A percentile compares a stretch with the other conserved stretches of the same genome.
phyloP scores from a whole-genome alignment of 2,113 vertebrate species.

The Vulpes lagopus region DNA sequence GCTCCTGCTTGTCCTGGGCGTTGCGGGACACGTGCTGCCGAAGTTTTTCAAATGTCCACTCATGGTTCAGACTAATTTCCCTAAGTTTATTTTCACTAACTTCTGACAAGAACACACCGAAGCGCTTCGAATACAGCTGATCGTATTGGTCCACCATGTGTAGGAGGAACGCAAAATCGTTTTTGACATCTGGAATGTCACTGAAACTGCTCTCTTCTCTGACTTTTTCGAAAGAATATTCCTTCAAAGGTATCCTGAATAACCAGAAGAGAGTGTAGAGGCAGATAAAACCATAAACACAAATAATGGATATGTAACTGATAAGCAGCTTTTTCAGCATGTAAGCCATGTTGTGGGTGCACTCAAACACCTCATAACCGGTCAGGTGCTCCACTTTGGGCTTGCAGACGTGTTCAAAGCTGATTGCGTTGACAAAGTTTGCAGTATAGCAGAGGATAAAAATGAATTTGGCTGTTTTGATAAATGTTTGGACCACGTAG shows the following conservation, averaged over 20 bases:
- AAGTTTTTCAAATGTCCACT: slow-evolving; percentile 98
- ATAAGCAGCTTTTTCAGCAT: slow-evolving; percentile 98
- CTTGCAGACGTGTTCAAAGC: slow-evolving; percentile 94
- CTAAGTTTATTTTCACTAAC: slow-evolving; percentile 98
- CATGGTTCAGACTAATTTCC: slow-evolving; percentile 97
- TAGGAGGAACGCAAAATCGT: slow-evolving; percentile 98
- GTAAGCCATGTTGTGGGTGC: slow-evolving; percentile 99
- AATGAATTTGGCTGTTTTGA: slow-evolving; percentile 98
- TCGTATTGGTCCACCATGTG: slow-evolving; percentile 99
- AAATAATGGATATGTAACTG: slow-evolving; percentile 98
- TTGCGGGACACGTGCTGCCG: slow-evolving; percentile 96
- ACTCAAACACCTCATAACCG: slow-evolving; percentile 95
- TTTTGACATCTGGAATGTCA: slow-evolving; percentile 98
- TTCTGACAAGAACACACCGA: slow-evolving; percentile 97
- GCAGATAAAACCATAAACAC: slow-evolving; percentile 96
- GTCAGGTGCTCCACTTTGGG: slow-evolving; percentile 96
- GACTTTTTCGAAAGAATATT: slow-evolving; percentile 99
- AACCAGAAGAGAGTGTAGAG: slow-evolving; percentile 98
- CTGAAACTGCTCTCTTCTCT: slow-evolving; percentile 99
- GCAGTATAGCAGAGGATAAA: slow-evolving; percentile 97
- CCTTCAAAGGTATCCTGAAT: slow-evolving; percentile 96
- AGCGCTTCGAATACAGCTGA: slow-evolving; percentile 97
- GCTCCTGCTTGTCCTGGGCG: slow-evolving; percentile 94
- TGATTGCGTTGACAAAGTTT: slow-evolving; percentile 96
- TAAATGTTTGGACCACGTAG: slow-evolving; percentile 96